Evolutionary conservation across 2,797 vertebrate species (phyloP).

Genomic region (Pantherophis vulpinus): DNA sequence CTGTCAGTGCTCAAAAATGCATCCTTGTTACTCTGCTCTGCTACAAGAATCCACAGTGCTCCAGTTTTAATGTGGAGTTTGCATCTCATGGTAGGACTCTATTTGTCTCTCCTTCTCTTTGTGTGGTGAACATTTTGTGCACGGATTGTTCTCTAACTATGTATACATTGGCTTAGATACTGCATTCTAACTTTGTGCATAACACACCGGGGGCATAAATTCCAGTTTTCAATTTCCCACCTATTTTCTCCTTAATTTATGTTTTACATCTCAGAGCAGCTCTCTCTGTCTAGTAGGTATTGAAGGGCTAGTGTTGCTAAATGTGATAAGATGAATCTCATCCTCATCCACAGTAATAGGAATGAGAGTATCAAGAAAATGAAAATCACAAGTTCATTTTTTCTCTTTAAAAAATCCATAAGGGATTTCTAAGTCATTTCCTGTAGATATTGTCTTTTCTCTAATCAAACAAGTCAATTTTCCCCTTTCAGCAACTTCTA

Average conservation of each 20-base stretch:
- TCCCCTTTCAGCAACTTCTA: neutral
- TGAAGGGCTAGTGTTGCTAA: neutral
- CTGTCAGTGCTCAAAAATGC: neutral
- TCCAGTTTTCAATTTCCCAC: constrained; percentile 20
- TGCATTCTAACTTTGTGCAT: constrained; percentile 19
- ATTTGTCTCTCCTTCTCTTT: neutral
- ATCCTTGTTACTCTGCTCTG: neutral
- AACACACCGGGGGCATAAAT: neutral
- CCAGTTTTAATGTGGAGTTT: neutral
- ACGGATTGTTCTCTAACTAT: constrained; percentile 5
- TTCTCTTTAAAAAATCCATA: neutral
- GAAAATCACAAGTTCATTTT: neutral
- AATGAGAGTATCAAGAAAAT: neutral
- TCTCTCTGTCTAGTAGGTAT: neutral
- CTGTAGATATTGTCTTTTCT: neutral
- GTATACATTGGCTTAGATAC: neutral
- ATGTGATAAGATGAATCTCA: neutral
- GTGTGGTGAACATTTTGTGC: neutral
- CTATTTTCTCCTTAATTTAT: constrained; percentile 20
- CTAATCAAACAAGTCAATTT: neutral
- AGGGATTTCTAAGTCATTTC: neutral
- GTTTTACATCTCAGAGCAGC: neutral
- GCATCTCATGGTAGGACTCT: neutral
- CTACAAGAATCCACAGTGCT: neutral
- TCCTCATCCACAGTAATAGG: constrained; percentile 1